phyloP scores from a whole-genome alignment of 1,140 invertebrate genomes.

The Pemphigus obesinymphae region DNA sequence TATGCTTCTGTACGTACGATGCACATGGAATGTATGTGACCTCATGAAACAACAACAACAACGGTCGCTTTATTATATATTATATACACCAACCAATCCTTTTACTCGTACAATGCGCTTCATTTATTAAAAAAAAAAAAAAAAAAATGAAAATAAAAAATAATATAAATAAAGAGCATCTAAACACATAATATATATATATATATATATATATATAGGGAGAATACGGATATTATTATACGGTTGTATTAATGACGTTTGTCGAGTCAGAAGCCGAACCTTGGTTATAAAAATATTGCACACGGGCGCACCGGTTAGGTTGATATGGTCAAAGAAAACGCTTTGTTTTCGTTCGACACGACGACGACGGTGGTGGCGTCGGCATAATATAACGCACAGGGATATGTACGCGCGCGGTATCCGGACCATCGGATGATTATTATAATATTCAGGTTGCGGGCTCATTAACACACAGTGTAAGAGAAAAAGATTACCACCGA shows the following conservation, averaged over 20 bases:
- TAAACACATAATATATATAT: not conserved
- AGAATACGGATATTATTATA: too few species aligned
- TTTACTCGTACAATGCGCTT: constrained; percentile 12
- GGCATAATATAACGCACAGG: too few species aligned
- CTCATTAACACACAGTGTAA: not conserved
- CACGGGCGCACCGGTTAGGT: not conserved
- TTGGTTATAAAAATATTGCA: not conserved
- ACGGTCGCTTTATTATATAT: not conserved
- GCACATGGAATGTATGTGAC: not conserved
- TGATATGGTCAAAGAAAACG: not conserved
- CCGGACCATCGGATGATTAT: not conserved
- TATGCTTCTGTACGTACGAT: not conserved
- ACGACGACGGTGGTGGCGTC: not conserved
- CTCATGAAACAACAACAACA: not conserved
- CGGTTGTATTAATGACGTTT: constrained; percentile 10
- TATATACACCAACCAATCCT: not conserved
- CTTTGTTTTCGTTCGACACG: not conserved
- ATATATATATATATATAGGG: too few species aligned
- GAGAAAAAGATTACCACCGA: too few species aligned
- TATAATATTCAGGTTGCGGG: not conserved
- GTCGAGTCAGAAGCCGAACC: constrained; percentile 20
- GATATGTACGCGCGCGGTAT: not conserved
- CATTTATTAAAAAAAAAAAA: constrained; percentile 6
- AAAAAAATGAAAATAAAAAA: not conserved
- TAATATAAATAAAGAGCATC: not conserved